These are phyloP conservation scores for Pempheris klunzingeri DNA, from an alignment of 2,797 vertebrate species.

Conservation along the genomic window DNA sequence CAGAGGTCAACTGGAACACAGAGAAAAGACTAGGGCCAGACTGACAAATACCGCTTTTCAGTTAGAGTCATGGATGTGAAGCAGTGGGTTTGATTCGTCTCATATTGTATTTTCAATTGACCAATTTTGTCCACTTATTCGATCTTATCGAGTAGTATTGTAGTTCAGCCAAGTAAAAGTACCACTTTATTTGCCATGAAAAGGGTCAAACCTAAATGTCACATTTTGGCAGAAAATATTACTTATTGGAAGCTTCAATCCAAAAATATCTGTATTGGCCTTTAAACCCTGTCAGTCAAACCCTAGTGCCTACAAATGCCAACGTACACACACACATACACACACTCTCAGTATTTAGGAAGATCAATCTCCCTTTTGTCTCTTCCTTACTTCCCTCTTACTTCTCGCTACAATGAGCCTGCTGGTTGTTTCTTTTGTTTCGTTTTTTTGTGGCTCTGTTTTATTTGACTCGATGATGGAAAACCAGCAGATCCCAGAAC, in stretches of 20 bases:
- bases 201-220: constrained; percentile 27
- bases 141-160: constrained; percentile 2
- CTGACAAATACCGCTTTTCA: constrained; percentile 23
- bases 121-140: constrained; percentile 1
- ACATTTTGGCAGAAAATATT: constrained; percentile 22
- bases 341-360: constrained; percentile 7
- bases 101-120: constrained; percentile 8
- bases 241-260: constrained; percentile 33
- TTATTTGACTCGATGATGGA: constrained; percentile 37
- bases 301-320: constrained; percentile 72
- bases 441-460: constrained; percentile 35
- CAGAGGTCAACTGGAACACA: constrained; percentile 17
- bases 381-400: constrained; percentile 20
- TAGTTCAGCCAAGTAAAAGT: constrained; percentile 24
- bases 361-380: constrained; percentile 6
- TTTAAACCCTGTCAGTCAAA: constrained; percentile 66
- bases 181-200: constrained; percentile 26
- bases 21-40: constrained; percentile 2
- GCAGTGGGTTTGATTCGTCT: background rate
- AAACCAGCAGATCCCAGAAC: constrained; percentile 64
- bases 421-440: too few relatives aligned
- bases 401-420: constrained; percentile 32
- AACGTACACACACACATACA: constrained; percentile 42
- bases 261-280: constrained; percentile 51
- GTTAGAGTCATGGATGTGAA: background rate